Evolutionary conservation across 2,113 vertebrate genomes (phyloP), one percentile per base, ranked within the genome.

Genomic region (Tragelaphus buxtoni): DNA sequence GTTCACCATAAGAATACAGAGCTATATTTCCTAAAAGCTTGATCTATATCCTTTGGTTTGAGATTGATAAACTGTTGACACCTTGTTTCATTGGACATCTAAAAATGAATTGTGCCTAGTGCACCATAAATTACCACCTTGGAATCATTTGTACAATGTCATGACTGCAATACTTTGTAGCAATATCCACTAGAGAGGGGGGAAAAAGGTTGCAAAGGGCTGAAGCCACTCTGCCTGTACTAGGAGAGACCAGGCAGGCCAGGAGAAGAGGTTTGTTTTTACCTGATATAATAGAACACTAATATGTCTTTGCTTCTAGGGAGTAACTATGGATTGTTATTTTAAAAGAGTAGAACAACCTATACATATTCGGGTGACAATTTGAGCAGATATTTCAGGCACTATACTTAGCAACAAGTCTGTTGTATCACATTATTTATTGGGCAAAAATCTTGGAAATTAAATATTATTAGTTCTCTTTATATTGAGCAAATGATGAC

Each of bases 11-110:
- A 80, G 53, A 94, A 94, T 80, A 91, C 81, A 90, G 30, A 95
- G 45, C 55, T 88, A 3, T 80, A 82, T 91, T 94, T 97, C 72
- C 69, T 88, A 74, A 90, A 95, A 97, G 32, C 45, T 80, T 93
- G 51, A 92, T 95, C 81, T 94, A 74, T 93, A 97, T 93, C 35
- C 42, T 91, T 92, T 86, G 95, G 81, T 96, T 45, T 81, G 56
- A 95, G 97, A 94, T 91, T 94, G 85, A 94, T 93, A 97, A 97
- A 91, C 49, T 88, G 58, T 88, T 51, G 8, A 90, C 45, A 93
- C 39, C 61, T 88, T 92, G 88, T 97, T 96, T 93, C 95, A 94
- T 26, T 94, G 47, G 56, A 56, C 65, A 91, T 26, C 83, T 89
- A 96, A 95, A 97, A 98, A 92, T 94, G 96, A 97, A 97, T 72